Evolutionary conservation across 1,140 invertebrate species (phyloP), one percentile per base, ranked within the genome.

Genomic region (Nasonia longicornis): DNA sequence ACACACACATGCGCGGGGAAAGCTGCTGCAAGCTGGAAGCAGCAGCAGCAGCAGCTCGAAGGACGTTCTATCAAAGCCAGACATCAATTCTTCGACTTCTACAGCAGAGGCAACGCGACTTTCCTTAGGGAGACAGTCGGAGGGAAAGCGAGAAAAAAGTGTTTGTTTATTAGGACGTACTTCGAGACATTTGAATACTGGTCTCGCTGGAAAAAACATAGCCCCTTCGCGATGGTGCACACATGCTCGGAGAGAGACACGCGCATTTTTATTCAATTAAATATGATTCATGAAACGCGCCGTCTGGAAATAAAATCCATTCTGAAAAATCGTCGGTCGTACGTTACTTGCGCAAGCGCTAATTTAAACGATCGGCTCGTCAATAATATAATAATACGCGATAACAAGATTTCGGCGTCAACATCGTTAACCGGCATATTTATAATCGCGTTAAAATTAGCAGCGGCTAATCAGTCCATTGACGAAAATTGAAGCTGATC

Each of bases 1-100:
- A 20, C 48, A 52, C 14, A 52, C 16, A 52, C 16, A 52, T 4
- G 16, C 64, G 14, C 22, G 64, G 64, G 64, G 64, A 67, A 67
- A 67, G 64, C 64, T 31, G 22, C 11, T n/a, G 52, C 52, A n/a
- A 64, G 58, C 42, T 42, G 69, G 12, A 58, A 31, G 69, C 35
- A 16, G 35, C 35, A 16, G 35, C 20, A 38, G 69, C 35, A 16
- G 35, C 35, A n/a, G 35, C 69, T 42, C 69, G 22, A 48, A 78
- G 67, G 79, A 52, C 26, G 11, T 75, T 63, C 48, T 81, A 81
- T 81, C 79, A 35, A 70, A 71, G 73, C 64, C 73, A 81, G 79
- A 76, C 79, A 81, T 81, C 79, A 45, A 79, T 72, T 70, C 66
- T 38, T 42, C 48, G 64, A 12, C 16, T 48, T 48, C 22, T 31